Evolutionary conservation across 1,140 invertebrate genomes (phyloP).

Genomic region (Micrasema minimum): DNA sequence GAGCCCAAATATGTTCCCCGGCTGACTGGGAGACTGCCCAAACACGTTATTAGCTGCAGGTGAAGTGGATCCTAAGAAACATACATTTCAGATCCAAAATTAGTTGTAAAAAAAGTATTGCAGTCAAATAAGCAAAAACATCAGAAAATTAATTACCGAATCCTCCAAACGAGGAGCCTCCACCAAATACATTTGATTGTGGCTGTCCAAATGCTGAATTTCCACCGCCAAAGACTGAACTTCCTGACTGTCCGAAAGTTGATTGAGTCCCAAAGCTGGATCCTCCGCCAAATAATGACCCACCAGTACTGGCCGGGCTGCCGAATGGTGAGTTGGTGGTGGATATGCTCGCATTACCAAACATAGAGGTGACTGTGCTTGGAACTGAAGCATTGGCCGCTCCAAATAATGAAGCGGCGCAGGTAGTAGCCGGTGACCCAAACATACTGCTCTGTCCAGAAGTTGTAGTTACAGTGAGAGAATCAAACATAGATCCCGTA

Average conservation of each 20-base stretch:
- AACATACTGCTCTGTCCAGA: constrained; percentile 37
- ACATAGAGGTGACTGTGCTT: constrained; percentile 37
- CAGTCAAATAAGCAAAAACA: constrained; percentile 2
- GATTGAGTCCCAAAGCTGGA: constrained; percentile 42
- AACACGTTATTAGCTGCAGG: constrained; percentile 56
- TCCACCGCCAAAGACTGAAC: constrained; percentile 45
- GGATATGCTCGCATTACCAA: constrained; percentile 43
- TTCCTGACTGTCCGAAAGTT: constrained; percentile 38
- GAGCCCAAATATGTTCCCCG: constrained; percentile 45
- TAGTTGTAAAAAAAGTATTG: no score
- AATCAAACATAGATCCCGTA: constrained; percentile 33
- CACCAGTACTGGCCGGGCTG: constrained; percentile 19
- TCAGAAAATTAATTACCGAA: constrained; percentile 42
- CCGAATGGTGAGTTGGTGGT: constrained; percentile 40
- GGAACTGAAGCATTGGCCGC: constrained; percentile 47
- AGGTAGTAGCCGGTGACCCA: constrained; percentile 36
- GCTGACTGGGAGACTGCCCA: constrained; percentile 51
- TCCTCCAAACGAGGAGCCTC: constrained; percentile 30
- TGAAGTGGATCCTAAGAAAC: constrained; percentile 19
- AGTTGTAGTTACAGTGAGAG: constrained; percentile 23
- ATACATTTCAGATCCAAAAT: no score
- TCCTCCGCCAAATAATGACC: constrained; percentile 45
- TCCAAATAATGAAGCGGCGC: constrained; percentile 50
- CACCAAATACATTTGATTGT: constrained; percentile 45
- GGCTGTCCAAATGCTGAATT: constrained; percentile 42